phyloP scores from a whole-genome alignment of 2,113 vertebrate species.

The Lethenteron reissneri region DNA sequence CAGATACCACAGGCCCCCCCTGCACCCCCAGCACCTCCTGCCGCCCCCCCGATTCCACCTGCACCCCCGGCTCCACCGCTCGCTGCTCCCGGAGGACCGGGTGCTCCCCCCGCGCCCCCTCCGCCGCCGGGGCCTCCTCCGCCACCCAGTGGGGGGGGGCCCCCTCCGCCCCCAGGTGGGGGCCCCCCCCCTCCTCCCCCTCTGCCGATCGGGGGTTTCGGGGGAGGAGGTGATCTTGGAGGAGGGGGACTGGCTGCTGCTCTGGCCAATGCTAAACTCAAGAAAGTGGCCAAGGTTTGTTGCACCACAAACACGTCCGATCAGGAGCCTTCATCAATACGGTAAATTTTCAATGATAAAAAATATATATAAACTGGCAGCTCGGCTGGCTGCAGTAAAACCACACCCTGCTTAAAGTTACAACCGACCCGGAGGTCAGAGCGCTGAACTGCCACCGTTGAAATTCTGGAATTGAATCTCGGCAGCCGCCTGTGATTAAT shows the following conservation, averaged over 20 bases:
- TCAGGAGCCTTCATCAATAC: neutral
- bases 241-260: conserved; percentile 40
- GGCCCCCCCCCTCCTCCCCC: neutral
- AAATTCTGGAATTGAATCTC: no score
- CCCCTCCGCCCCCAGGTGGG: neutral
- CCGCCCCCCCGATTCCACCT: neutral
- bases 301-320: neutral
- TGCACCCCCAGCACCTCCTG: neutral
- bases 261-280: conserved; percentile 52
- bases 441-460: conserved; percentile 14
- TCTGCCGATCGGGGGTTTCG: neutral
- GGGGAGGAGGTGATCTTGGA: neutral
- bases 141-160: neutral
- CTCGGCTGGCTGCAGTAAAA: neutral
- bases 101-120: neutral
- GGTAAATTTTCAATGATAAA: conserved; percentile 3
- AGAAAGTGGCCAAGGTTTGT: conserved; percentile 45
- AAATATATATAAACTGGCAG: neutral
- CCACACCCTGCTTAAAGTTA: neutral
- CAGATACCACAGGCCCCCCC: no score
- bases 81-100: neutral
- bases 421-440: neutral
- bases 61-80: neutral
- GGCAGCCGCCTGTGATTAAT: neutral
- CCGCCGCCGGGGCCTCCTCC: neutral